Evolutionary conservation across 2,888 invertebrate species (phyloP).

Genomic region (Frankliniella fusca): DNA sequence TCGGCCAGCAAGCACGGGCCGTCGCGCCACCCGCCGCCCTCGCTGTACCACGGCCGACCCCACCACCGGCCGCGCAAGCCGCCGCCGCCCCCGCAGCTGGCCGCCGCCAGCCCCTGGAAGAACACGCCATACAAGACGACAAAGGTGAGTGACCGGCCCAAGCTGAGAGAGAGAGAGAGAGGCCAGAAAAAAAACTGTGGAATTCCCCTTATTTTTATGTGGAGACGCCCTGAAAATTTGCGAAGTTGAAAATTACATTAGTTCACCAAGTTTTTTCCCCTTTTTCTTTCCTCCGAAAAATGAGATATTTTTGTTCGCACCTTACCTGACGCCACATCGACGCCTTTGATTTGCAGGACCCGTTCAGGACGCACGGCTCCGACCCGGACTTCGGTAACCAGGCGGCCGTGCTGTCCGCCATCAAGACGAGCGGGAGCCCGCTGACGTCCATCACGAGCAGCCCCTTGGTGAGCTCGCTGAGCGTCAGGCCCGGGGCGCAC

Average conservation of each 20-base stretch:
- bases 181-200: too few species aligned
- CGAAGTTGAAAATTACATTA: too few species aligned
- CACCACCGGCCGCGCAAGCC: slow-evolving; percentile 8
- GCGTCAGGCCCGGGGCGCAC: background rate
- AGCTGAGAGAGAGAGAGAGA: too few species aligned
- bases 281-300: too few species aligned
- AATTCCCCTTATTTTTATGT: too few species aligned
- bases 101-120: slow-evolving; percentile 13
- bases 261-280: too few species aligned
- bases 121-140: slow-evolving; percentile 16
- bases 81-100: background rate
- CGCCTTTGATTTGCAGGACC: background rate
- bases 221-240: too few species aligned
- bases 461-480: background rate
- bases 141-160: background rate
- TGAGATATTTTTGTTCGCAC: too few species aligned
- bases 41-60: slow-evolving; percentile 5
- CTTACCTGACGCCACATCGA: background rate
- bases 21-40: background rate
- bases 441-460: background rate
- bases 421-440: background rate
- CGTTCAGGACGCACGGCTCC: background rate
- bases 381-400: slow-evolving; percentile 11
- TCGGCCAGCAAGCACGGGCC: background rate
- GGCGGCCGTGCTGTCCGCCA: slow-evolving; percentile 10